Evolutionary conservation across 1,140 invertebrate species (phyloP).

Genomic region (Hetaerina americana): DNA sequence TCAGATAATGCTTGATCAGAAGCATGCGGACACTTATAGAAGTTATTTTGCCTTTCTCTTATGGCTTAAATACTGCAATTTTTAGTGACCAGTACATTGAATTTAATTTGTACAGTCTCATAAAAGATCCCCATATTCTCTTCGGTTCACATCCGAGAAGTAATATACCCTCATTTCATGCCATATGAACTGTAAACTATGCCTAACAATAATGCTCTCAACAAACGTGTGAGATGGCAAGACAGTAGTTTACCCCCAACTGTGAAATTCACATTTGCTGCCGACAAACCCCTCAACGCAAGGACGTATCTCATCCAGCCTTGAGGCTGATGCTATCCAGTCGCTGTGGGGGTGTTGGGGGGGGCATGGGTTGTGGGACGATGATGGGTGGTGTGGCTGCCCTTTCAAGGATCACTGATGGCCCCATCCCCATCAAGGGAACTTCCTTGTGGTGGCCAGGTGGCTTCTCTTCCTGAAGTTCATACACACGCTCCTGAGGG

Average conservation of each 20-base stretch:
- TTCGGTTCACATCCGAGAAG: neutral
- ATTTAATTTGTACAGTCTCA: neutral
- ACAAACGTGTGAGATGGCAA: neutral
- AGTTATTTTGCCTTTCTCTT: neutral
- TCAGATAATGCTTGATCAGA: neutral
- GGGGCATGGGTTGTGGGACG: slow-evolving; percentile 1
- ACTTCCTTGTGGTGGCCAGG: slow-evolving; percentile 6
- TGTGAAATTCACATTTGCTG: neutral
- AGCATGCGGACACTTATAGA: neutral
- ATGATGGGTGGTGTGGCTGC: slow-evolving; percentile 3
- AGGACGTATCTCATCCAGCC: slow-evolving; percentile 9
- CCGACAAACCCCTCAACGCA: neutral
- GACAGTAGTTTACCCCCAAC: neutral
- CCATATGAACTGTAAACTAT: neutral
- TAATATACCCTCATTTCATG: neutral
- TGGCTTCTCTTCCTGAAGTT: slow-evolving; percentile 11
- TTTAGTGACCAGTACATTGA: neutral
- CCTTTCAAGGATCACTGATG: slow-evolving; percentile 4
- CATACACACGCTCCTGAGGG: slow-evolving; percentile 13
- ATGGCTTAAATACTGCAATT: neutral
- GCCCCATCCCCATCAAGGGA: neutral
- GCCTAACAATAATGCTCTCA: neutral
- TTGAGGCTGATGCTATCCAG: slow-evolving; percentile 12
- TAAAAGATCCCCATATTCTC: neutral
- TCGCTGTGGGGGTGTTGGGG: slow-evolving; percentile 12